Evolutionary conservation across 2,797 vertebrate species (phyloP), one percentile per base, ranked within the genome.

Genomic region (Premnoplex brunnescens): DNA sequence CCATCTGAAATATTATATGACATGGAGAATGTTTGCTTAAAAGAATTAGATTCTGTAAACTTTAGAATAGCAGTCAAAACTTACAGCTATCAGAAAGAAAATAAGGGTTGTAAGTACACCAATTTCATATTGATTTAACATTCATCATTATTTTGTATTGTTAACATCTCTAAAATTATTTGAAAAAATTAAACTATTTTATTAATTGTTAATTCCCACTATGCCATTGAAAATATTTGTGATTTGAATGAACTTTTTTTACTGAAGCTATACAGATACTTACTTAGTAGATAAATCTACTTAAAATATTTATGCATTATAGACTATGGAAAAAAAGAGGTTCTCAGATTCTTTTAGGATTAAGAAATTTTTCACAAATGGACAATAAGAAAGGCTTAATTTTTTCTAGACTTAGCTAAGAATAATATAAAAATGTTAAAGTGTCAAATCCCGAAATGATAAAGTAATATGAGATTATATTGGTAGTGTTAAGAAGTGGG

Each of bases 231-330:
- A 75, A 73, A 93, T 36, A 71, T 34, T 88, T 91, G 69, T 88
- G 80, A 93, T 86, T 87, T 86, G 51, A 92, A 22, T 66, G 34
- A 74, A 41, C 12, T 55, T 85, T 96, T 58, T 89, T 92, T 78
- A 89, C 34, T 91, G 77, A 96, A 94, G 73, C 54, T 92, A 96
- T 86, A 91, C 92, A 72, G 32, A 51, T 93, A 30, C 51, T 52
- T 32, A 54, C 52, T 54, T 54, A 32, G 52, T 32, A 54, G 52
- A 32, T 54, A 54, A 54, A 54, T 32, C 27, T 54, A 54, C 58
- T 97, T 97, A 90, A 98, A 97, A 96, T 96, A 98, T 97, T 96
- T 85, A 97, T 97, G n/a, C 41, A 77, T 91, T 80, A 77, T 39
- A 85, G 51, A 85, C 39, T 52, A 28, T 75, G 41, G 41, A 92